Evolutionary conservation across 2,113 vertebrate species (phyloP).

Genomic region (Thermophis baileyi): DNA sequence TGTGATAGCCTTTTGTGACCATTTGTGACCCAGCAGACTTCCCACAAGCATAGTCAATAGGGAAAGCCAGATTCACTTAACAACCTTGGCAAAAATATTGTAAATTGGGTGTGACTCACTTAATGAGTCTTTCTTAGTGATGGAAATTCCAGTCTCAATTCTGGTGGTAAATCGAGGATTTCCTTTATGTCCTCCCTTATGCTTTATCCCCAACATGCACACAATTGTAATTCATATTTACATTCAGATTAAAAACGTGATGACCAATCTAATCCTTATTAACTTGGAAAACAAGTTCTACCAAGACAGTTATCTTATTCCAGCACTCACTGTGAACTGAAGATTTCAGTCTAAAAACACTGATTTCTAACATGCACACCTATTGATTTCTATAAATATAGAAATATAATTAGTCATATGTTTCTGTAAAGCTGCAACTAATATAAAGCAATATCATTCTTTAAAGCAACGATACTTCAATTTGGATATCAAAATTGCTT

Average conservation of each 20-base stretch:
- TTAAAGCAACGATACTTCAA: background rate
- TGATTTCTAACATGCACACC: background rate
- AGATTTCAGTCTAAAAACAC: background rate
- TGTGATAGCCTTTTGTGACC: background rate
- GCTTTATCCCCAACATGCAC: background rate
- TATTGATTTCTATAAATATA: background rate
- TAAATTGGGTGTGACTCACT: background rate
- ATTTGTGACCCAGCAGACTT: background rate
- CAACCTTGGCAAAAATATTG: background rate
- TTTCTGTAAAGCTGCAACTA: background rate
- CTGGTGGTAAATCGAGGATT: background rate
- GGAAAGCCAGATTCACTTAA: background rate
- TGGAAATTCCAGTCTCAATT: background rate
- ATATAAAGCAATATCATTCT: background rate
- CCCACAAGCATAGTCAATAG: background rate
- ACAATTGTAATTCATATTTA: background rate
- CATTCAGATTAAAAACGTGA: background rate
- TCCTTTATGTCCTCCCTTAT: background rate
- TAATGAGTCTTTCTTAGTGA: background rate
- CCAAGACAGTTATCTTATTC: background rate
- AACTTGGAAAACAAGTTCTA: background rate
- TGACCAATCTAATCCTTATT: background rate
- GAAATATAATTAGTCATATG: background rate
- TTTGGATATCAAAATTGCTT: background rate
- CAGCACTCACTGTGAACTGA: background rate